These are phyloP conservation scores for Anseranas semipalmata DNA, from an alignment of 2,113 vertebrate species.

Conservation along the genomic window DNA sequence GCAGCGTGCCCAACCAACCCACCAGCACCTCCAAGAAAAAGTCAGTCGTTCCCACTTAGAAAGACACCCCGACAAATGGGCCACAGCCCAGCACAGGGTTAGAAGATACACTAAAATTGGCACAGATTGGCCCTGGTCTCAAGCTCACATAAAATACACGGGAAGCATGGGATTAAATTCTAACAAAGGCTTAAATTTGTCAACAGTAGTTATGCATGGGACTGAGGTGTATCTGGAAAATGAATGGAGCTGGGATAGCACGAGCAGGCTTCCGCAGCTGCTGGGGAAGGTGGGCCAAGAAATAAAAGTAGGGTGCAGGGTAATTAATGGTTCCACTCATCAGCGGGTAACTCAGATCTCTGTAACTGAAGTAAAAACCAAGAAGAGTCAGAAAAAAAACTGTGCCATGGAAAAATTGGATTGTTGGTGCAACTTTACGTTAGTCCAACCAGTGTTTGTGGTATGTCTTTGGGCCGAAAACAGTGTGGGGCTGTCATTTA, in stretches of 20 bases:
- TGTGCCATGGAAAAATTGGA: constrained; percentile 38
- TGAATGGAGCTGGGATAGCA: constrained; percentile 59
- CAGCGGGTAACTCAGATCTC: constrained; percentile 51
- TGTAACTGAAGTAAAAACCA: background rate
- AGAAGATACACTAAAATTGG: background rate
- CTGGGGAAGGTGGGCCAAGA: constrained; percentile 50
- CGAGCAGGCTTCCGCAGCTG: constrained; percentile 36
- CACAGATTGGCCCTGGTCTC: constrained; percentile 60
- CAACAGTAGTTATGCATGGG: constrained; percentile 52
- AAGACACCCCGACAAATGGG: background rate
- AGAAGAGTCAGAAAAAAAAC: constrained; percentile 28
- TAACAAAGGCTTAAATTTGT: constrained; percentile 41
- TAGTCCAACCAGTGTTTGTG: constrained; percentile 57
- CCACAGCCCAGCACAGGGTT: constrained; percentile 14
- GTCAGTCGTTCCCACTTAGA: background rate
- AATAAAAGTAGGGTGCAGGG: constrained; percentile 58
- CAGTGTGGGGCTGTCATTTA: constrained; percentile 45
- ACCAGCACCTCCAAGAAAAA: constrained; percentile 4
- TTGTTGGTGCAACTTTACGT: constrained; percentile 65
- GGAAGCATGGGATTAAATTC: constrained; percentile 63
- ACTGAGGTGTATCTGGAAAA: constrained; percentile 47
- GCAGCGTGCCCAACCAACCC: background rate
- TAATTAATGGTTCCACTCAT: constrained; percentile 38
- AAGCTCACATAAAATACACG: constrained; percentile 32
- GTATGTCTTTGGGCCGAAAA: constrained; percentile 52